A percentile compares a stretch with the other conserved stretches of the same genome.
Conservation (phyloP, 2,113 vertebrate genomes). For the Stigmatopora nigra region DNA sequence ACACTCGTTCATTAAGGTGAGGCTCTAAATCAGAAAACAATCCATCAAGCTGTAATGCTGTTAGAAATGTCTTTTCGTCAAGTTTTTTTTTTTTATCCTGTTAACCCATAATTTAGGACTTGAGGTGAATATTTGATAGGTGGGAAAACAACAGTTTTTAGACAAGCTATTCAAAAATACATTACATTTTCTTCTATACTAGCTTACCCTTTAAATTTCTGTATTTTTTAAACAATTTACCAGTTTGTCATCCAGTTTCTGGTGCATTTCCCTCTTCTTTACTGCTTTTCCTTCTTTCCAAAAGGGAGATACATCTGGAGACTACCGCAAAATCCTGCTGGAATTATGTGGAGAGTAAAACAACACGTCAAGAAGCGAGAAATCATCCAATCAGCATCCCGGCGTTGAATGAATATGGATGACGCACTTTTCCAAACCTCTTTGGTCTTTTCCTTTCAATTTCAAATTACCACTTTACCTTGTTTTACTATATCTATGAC, state of each 20-base stretch:
- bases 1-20: conserved; percentile 93
- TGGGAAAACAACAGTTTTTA: neutral
- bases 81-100: neutral
- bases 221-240: neutral
- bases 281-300: conserved; percentile 8
- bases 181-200: too few species aligned
- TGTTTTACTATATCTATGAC: conserved; percentile 42
- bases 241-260: neutral
- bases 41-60: neutral
- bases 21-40: neutral
- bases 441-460: conserved; percentile 23
- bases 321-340: conserved; percentile 88
- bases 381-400: neutral
- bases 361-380: neutral
- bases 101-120: neutral
- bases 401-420: neutral
- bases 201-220: neutral
- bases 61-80: neutral
- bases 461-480: conserved; percentile 26
- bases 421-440: neutral
- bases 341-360: conserved; percentile 82
- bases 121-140: too few species aligned
- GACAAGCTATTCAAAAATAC: too few species aligned
- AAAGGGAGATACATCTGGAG: conserved; percentile 91
- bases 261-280: conserved; percentile 14